Evolutionary conservation across 1,140 invertebrate species (phyloP).

Genomic region (Venturia canescens): DNA sequence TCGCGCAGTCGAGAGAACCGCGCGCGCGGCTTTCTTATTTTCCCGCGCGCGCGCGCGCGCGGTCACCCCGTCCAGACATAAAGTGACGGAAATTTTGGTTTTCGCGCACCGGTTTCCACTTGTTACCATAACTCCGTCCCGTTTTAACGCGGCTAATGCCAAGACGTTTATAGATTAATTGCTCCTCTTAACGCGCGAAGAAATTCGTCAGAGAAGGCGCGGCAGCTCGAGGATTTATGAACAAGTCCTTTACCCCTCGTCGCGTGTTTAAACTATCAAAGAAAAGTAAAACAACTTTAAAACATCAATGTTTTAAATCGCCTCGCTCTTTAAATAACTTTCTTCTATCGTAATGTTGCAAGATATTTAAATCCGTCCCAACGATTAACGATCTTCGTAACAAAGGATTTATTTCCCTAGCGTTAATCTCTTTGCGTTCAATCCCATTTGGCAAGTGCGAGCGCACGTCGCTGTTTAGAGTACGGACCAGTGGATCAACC

Average conservation of each 20-base stretch:
- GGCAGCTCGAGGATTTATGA: slow-evolving; percentile 1
- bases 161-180: slow-evolving; percentile 30
- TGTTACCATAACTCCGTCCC: slow-evolving; percentile 1
- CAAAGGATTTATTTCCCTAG: too few relatives aligned
- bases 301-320: neutral
- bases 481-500: too few relatives aligned
- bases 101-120: neutral
- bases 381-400: too few relatives aligned
- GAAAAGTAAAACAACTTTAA: neutral
- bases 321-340: neutral
- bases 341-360: too few relatives aligned
- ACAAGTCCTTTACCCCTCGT: neutral
- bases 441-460: too few relatives aligned
- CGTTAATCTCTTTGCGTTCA: too few relatives aligned
- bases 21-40: neutral
- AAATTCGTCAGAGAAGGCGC: neutral
- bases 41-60: neutral
- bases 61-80: neutral
- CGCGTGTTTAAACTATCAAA: neutral
- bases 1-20: neutral
- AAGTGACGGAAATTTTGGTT: neutral
- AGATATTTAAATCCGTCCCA: too few relatives aligned
- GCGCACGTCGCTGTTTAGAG: too few relatives aligned
- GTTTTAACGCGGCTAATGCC: slow-evolving; percentile 6
- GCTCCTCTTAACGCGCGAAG: neutral